Conservation (phyloP, 2,113 vertebrate genomes). For the Leucoraja erinaceus region DNA sequence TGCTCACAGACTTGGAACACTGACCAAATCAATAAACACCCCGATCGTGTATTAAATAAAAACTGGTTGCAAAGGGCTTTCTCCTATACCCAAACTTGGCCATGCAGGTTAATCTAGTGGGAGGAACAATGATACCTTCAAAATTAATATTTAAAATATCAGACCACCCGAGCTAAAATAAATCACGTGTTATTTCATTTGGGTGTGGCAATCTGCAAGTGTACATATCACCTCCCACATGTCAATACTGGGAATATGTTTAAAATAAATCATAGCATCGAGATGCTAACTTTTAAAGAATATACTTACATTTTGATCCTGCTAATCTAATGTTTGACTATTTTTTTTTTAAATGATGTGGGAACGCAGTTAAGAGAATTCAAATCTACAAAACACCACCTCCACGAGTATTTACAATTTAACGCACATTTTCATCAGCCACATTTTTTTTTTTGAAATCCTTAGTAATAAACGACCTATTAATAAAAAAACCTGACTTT, state of each 20-base stretch:
- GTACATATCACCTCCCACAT: background rate
- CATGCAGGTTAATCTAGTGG: background rate
- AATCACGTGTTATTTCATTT: background rate
- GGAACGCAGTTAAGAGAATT: background rate
- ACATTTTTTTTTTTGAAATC: background rate
- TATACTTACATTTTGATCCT: background rate
- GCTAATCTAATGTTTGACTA: background rate
- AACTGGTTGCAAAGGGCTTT: conserved; percentile 48
- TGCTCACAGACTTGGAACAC: conserved; percentile 48
- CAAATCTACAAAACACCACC: background rate
- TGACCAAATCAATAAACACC: conserved; percentile 48
- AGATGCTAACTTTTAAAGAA: background rate
- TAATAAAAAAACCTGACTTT: background rate
- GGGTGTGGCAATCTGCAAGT: background rate
- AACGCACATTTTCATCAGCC: background rate
- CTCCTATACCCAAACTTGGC: background rate
- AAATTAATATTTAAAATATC: background rate
- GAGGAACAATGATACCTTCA: background rate
- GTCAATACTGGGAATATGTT: background rate
- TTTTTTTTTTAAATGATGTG: background rate
- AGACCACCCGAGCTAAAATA: background rate
- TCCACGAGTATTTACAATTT: background rate
- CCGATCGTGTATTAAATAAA: conserved; percentile 46
- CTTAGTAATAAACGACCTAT: background rate
- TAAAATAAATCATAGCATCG: background rate